Base-by-base conservation (phyloP, 1,140 invertebrate genomes). In the Periplaneta americana region DNA sequence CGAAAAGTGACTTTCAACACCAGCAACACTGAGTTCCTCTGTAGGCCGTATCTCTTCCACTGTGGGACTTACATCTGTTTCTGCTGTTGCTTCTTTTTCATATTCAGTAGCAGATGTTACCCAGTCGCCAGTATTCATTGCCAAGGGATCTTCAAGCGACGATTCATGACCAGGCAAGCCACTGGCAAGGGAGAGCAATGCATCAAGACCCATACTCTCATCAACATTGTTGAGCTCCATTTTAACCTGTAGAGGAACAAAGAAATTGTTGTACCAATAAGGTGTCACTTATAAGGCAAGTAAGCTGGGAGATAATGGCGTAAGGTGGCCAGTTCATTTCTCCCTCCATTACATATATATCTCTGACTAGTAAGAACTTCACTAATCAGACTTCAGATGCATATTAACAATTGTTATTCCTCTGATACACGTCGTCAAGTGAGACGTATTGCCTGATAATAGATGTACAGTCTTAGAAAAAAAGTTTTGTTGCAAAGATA, bases 191-290 rank as follows among this genome's bases (percentile, higher is more conserved):
- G 39, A 31, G 13, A 79, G 34, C 28, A 79, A 37, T 74, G 33
- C 78, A 74, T 79, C 78, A n/a, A 79, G 32, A 6, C 78, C 37
- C 78, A 79, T 74, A 36, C n/a, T 79, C 13, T 48, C 78, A 74
- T 79, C 78, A 18, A 22, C 37, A 34, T 48, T 79, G 31, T 22
- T 15, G 6, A 31, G 28, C 33, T 79, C 78, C 34, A 79, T 36
- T 33, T 74, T 79, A n/a, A 34, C 75, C 75, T 48, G 39, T 48
- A 17, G 6, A 22, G 6, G 39, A 48, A 48, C 11, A 17, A n/a
- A n/a, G n/a, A n/a, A n/a, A n/a, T n/a, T n/a, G n/a, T n/a, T n/a
- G n/a, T n/a, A n/a, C n/a, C n/a, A n/a, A n/a, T n/a, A n/a, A n/a
- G n/a, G n/a, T n/a, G n/a, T n/a, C n/a, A n/a, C n/a, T n/a, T n/a